A percentile compares a stretch with the other conserved stretches of the same genome.
These are phyloP conservation scores for Zhengitettix transpicula DNA, from an alignment of 2,888 invertebrate genomes.

Conservation along the genomic window DNA sequence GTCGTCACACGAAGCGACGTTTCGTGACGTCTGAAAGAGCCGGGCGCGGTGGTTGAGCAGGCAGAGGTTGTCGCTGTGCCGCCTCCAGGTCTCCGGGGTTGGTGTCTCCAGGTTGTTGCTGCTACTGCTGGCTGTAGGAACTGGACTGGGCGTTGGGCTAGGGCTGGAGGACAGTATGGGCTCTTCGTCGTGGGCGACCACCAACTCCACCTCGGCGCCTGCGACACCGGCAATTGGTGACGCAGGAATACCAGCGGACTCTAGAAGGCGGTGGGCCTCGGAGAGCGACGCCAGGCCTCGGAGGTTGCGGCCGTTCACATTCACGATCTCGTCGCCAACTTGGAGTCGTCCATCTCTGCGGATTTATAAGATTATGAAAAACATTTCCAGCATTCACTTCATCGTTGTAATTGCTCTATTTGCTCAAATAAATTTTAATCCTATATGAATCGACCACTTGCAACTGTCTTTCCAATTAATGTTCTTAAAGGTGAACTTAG, in stretches of 20 bases:
- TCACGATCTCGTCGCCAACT: conserved; percentile 29
- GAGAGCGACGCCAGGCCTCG: conserved; percentile 22
- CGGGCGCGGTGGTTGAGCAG: background rate
- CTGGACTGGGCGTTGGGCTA: background rate
- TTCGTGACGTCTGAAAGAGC: conserved; percentile 10
- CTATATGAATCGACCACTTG: too few species aligned
- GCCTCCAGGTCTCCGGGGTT: conserved; percentile 15
- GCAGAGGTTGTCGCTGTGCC: conserved; percentile 17
- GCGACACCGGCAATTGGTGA: conserved; percentile 2
- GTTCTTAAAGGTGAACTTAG: too few species aligned
- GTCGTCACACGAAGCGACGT: background rate
- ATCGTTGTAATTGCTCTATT: too few species aligned
- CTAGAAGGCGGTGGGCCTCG: conserved; percentile 19
- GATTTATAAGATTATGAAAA: too few species aligned
- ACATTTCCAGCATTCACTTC: too few species aligned
- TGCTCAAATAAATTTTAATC: too few species aligned
- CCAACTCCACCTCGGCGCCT: conserved; percentile 19
- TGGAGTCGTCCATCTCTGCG: conserved; percentile 24
- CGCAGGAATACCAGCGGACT: background rate
- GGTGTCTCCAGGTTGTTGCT: background rate
- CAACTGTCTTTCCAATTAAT: too few species aligned
- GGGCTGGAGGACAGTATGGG: background rate
- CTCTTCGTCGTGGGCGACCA: conserved; percentile 15
- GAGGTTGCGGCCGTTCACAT: conserved; percentile 28
- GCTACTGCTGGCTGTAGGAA: too few species aligned